phyloP scores from a whole-genome alignment of 2,888 invertebrate genomes.

The Diplazon laetatorius region DNA sequence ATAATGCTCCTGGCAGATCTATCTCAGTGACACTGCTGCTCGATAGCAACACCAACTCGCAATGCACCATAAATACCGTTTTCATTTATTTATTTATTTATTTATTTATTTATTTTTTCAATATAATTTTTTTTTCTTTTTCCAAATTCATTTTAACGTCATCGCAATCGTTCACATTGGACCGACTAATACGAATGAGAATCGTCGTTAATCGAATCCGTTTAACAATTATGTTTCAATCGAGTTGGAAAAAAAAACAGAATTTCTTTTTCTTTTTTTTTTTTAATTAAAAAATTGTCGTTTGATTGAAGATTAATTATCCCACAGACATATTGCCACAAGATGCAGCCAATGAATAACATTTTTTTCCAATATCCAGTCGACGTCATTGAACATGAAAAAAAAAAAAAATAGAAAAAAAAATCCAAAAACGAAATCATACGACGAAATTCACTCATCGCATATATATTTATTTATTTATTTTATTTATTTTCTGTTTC shows the following conservation, averaged over 20 bases:
- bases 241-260: no score
- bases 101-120: no score
- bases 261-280: no score
- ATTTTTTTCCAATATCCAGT: constrained; percentile 1
- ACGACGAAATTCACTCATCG: constrained; percentile 55
- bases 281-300: no score
- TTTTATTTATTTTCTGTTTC: constrained; percentile 68
- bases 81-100: no score
- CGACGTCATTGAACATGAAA: constrained; percentile 1
- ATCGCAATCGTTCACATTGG: constrained; percentile 32
- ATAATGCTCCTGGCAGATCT: constrained; percentile 4
- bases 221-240: no score
- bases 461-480: no score
- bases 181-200: constrained; percentile 15
- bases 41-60: constrained; percentile 77
- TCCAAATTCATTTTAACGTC: constrained; percentile 37
- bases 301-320: no score
- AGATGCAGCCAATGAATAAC: no score
- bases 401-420: constrained; percentile 18
- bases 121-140: constrained; percentile 65
- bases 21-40: constrained; percentile 64
- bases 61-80: constrained; percentile 78
- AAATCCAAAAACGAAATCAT: no score
- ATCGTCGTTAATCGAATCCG: constrained; percentile 8
- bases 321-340: no score